Evolutionary conservation across 1,140 invertebrate species (phyloP).

Genomic region (Oscheius sp.): DNA sequence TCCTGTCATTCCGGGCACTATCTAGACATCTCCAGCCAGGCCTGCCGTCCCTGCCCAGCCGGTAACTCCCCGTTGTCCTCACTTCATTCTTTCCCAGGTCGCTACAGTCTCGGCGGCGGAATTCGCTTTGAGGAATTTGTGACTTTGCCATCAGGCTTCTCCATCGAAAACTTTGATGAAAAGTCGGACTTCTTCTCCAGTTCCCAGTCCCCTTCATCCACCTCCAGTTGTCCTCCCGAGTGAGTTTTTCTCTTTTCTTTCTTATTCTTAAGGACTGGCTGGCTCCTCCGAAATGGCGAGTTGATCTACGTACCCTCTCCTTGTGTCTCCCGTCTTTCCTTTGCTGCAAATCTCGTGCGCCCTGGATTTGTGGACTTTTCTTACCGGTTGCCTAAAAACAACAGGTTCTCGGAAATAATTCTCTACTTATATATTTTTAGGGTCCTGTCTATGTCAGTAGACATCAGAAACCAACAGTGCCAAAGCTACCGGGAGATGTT

Average conservation of each 20-base stretch:
- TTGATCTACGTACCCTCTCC: slow-evolving; percentile 54
- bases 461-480: slow-evolving; percentile 58
- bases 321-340: slow-evolving; percentile 53
- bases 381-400: slow-evolving; percentile 28
- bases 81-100: slow-evolving; percentile 37
- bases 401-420: not conserved
- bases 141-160: slow-evolving; percentile 50
- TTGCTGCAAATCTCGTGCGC: slow-evolving; percentile 50
- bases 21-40: slow-evolving; percentile 52
- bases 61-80: slow-evolving; percentile 31
- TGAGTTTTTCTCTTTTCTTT: slow-evolving; percentile 4
- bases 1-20: slow-evolving; percentile 52
- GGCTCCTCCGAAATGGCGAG: slow-evolving; percentile 51
- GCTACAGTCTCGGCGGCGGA: slow-evolving; percentile 56
- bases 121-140: slow-evolving; percentile 56
- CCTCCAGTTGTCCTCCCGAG: slow-evolving; percentile 17
- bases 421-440: slow-evolving; percentile 21
- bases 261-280: slow-evolving; percentile 46
- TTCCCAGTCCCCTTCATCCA: not conserved
- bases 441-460: slow-evolving; percentile 41
- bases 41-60: slow-evolving; percentile 49
- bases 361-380: slow-evolving; percentile 38
- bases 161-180: slow-evolving; percentile 48
- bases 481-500: slow-evolving; percentile 49
- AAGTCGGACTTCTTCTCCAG: slow-evolving; percentile 36